These are phyloP conservation scores for Plagodis dolabraria DNA, from an alignment of 2,888 invertebrate genomes.

Conservation along the genomic window DNA sequence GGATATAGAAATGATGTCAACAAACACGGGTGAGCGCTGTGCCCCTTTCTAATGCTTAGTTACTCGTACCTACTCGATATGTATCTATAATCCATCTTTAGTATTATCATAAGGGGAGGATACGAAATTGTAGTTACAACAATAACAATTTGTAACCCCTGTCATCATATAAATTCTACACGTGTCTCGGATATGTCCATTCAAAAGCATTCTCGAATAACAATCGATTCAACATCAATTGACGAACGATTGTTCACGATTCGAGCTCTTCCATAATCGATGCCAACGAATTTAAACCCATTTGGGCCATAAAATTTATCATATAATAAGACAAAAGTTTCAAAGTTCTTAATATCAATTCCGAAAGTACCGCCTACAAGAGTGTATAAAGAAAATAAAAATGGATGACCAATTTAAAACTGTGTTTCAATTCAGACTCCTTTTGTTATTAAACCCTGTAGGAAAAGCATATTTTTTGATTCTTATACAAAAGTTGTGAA, in stretches of 20 bases:
- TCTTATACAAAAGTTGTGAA: no score
- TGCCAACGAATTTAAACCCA: conserved; percentile 21
- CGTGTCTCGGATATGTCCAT: conserved; percentile 48
- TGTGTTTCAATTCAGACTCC: conserved; percentile 12
- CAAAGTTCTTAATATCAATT: conserved; percentile 28
- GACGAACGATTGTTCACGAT: conserved; percentile 29
- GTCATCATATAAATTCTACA: conserved; percentile 35
- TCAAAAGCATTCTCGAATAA: conserved; percentile 34
- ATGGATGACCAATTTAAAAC: conserved; percentile 31
- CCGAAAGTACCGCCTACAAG: conserved; percentile 26
- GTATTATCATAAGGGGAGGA: conserved; percentile 37
- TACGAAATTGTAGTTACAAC: conserved; percentile 39
- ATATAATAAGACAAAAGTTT: conserved; percentile 27
- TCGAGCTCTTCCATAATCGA: conserved; percentile 27
- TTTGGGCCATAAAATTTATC: conserved; percentile 24
- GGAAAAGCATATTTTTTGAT: no score
- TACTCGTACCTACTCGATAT: conserved; percentile 6
- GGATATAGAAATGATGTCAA: conserved; percentile 25
- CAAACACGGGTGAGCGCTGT: conserved; percentile 28
- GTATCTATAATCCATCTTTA: conserved; percentile 39
- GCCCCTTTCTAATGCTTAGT: conserved; percentile 29
- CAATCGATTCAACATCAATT: conserved; percentile 32
- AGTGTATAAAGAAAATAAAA: conserved; percentile 31
- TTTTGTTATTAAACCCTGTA: background rate
- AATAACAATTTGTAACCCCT: conserved; percentile 49